Conservation (phyloP, 2,113 vertebrate genomes). For the Ptilonorhynchus violaceus region DNA sequence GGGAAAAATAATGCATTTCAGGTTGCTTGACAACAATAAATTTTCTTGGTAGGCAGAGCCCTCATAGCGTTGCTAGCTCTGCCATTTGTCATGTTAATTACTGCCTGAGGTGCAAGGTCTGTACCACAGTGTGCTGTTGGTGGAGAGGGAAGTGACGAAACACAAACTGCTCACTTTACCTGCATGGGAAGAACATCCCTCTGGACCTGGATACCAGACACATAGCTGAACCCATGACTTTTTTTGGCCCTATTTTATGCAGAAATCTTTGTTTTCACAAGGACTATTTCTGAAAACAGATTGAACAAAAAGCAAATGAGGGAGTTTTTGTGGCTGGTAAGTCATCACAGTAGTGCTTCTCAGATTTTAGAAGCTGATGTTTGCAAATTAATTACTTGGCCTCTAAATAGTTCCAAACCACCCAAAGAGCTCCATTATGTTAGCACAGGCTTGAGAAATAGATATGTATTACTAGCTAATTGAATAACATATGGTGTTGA, state of each 20-base stretch:
- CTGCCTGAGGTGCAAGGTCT: not conserved
- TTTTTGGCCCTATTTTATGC: not conserved
- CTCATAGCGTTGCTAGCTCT: not conserved
- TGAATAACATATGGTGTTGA: conserved; percentile 70
- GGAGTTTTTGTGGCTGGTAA: not conserved
- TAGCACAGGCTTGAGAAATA: conserved; percentile 60
- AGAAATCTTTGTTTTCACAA: not conserved
- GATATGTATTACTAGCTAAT: conserved; percentile 60
- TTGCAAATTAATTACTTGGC: conserved; percentile 62
- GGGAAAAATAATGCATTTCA: not conserved
- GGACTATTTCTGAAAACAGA: not conserved
- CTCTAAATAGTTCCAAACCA: conserved; percentile 58
- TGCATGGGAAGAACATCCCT: not conserved
- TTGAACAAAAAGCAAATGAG: not conserved
- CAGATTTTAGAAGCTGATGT: conserved; percentile 45
- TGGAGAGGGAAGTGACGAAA: not conserved
- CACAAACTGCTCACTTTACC: not conserved
- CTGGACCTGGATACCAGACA: not conserved
- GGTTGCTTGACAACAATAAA: not conserved
- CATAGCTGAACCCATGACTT: fast-evolving
- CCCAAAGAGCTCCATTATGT: conserved; percentile 49
- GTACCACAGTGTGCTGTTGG: too few species aligned
- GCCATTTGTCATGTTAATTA: not conserved
- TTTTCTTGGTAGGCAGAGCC: not conserved
- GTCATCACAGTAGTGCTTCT: not conserved